Base-by-base conservation (phyloP, 2,113 vertebrate genomes). In the Gopherus flavomarginatus region DNA sequence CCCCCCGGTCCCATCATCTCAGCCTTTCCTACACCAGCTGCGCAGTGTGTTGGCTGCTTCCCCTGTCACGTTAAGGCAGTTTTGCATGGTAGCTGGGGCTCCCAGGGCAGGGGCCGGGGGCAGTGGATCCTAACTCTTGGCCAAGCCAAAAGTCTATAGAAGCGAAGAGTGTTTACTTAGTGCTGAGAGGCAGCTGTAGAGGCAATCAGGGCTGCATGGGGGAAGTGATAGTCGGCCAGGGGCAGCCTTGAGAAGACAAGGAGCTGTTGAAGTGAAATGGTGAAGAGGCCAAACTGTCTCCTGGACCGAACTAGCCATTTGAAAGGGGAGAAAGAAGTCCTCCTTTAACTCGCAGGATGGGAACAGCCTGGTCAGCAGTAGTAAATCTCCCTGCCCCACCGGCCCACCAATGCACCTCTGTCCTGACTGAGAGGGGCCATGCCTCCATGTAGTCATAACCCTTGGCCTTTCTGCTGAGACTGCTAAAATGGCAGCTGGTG, bases 71-170 rank as follows among this genome's bases (percentile, higher is more conserved):
- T 95, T 96, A 94, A 72, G 87, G 88, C 88, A 87, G 91, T 94
- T 94, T 97, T 52, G 93, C 89, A n/a, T 31, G 93, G 94, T 94
- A 77, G 62, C 83, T 62, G 86, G 2, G 80, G 75, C 87, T 42
- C 89, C 35, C 87, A 81, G 26, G 22, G 13, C 12, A 19, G 21
- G 54, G 17, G 17, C 19, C 11, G 35, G 57, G 21, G 94, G 96
- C 95, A 84, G 59, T 81, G 97, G 95, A 97, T 16, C 97, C 95
- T 97, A 98, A 97, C 97, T 94, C 97, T 97, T 97, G 98, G 97
- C 97, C 98, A 98, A 97, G 97, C 98, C 4, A 2, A 11, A 1
- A 31, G 69, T 47, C 5, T 38, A 44, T 52, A 56, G 87, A 50
- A 5, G 21, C 1, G 8, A 49, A 8, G 7, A 10, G 1, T 38